Conservation (phyloP, 1,140 invertebrate species). For the Pachypeltis micranthus region DNA sequence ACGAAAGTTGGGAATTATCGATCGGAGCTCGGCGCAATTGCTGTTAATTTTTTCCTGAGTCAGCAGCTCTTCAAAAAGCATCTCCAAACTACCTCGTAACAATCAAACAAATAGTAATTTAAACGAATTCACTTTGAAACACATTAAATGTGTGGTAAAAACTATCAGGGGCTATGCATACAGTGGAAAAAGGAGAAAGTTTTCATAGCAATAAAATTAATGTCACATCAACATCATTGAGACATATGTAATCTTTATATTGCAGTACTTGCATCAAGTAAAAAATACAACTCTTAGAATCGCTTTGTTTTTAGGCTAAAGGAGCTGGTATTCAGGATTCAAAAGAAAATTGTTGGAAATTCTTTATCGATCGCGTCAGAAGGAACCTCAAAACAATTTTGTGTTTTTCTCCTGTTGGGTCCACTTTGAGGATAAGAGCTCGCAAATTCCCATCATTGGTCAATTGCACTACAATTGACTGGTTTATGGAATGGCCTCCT, state of each 20-base stretch:
- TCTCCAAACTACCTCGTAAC: too few relatives aligned
- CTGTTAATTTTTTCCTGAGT: too few relatives aligned
- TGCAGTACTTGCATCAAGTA: not conserved
- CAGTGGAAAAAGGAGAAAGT: too few relatives aligned
- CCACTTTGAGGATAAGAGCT: conserved; percentile 67
- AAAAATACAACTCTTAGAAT: not conserved
- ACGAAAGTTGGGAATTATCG: too few relatives aligned
- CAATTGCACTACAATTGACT: conserved; percentile 85
- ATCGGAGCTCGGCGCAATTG: too few relatives aligned
- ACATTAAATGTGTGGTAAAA: too few relatives aligned
- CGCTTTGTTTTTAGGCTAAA: conserved; percentile 44
- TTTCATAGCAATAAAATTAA: not conserved
- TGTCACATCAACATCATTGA: not conserved
- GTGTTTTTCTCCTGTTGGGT: conserved; percentile 85
- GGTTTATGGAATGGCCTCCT: conserved; percentile 94
- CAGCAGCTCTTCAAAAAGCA: too few relatives aligned
- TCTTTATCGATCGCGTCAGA: conserved; percentile 84
- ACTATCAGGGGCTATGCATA: too few relatives aligned
- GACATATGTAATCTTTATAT: not conserved
- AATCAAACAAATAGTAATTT: too few relatives aligned
- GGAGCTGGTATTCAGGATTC: conserved; percentile 68
- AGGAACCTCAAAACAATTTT: conserved; percentile 63
- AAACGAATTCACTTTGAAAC: too few relatives aligned
- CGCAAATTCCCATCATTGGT: conserved; percentile 90
- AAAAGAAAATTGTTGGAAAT: conserved; percentile 88